phyloP scores from a whole-genome alignment of 2,113 vertebrate genomes.

The Cairina moschata region DNA sequence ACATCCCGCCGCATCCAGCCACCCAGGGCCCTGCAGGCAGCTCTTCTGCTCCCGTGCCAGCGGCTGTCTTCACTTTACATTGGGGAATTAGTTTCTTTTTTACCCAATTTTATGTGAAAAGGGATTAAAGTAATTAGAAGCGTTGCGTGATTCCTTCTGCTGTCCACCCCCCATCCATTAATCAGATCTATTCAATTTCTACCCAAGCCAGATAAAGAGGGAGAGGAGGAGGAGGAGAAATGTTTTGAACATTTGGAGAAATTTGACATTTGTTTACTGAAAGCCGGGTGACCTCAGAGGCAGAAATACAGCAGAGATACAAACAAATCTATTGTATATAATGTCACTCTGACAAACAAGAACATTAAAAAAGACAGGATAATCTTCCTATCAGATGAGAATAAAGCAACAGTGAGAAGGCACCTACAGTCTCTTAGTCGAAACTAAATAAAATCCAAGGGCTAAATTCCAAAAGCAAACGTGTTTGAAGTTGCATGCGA shows the following conservation, averaged over 20 bases:
- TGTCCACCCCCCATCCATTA: neutral
- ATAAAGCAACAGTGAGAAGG: neutral
- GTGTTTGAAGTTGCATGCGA: neutral
- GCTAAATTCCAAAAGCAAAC: neutral
- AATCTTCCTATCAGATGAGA: neutral
- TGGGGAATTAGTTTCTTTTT: neutral
- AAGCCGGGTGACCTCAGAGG: neutral
- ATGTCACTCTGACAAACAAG: neutral
- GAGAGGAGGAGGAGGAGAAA: neutral
- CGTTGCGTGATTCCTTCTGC: neutral
- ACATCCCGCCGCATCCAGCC: neutral
- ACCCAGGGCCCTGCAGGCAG: neutral
- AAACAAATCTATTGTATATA: constrained; percentile 2
- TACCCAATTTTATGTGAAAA: neutral
- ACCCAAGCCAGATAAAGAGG: neutral
- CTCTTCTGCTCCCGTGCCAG: neutral
- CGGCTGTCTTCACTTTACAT: neutral
- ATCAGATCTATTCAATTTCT: neutral
- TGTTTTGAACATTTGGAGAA: neutral
- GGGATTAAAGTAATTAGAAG: constrained; percentile 11
- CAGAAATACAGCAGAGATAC: constrained; percentile 5
- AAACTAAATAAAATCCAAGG: neutral
- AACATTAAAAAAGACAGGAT: neutral
- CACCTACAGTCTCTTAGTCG: neutral
- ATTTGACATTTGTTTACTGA: neutral